A percentile compares a stretch with the other conserved stretches of the same genome.
phyloP scores from a whole-genome alignment of 2,797 vertebrate species.

The Leptatherina wallacei region DNA sequence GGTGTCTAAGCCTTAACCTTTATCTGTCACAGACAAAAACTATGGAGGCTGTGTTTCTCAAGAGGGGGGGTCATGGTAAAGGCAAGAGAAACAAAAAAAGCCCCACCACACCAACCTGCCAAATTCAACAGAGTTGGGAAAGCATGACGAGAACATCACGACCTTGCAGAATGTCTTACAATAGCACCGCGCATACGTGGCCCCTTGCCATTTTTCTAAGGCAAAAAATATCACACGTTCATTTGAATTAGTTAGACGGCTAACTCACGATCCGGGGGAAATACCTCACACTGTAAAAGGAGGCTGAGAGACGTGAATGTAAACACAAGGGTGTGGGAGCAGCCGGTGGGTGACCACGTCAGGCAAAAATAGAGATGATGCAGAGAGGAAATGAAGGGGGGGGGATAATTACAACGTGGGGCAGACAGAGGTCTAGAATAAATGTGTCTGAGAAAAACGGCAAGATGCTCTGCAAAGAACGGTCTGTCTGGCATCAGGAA shows the following conservation, averaged over 20 bases:
- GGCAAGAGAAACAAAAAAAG: constrained; percentile 8
- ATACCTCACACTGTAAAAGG: constrained; percentile 10
- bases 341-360: constrained; percentile 46
- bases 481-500: not conserved
- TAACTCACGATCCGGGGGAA: not conserved
- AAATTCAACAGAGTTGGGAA: constrained; percentile 51
- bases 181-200: not conserved
- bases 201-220: not conserved
- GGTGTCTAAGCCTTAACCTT: constrained; percentile 19
- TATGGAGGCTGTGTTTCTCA: constrained; percentile 40
- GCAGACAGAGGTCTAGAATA: constrained; percentile 25
- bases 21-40: constrained; percentile 68
- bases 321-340: constrained; percentile 59
- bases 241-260: constrained; percentile 13
- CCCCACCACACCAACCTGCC: constrained; percentile 41
- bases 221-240: not conserved
- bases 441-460: constrained; percentile 12
- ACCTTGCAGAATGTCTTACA: constrained; percentile 34
- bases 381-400: constrained; percentile 12
- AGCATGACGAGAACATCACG: constrained; percentile 16
- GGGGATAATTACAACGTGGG: constrained; percentile 14
- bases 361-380: constrained; percentile 57
- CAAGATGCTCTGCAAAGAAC: not conserved
- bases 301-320: constrained; percentile 40
- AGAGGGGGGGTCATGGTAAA: constrained; percentile 23